Conservation (phyloP, 2,797 vertebrate species). For the Nannoperca australis region DNA sequence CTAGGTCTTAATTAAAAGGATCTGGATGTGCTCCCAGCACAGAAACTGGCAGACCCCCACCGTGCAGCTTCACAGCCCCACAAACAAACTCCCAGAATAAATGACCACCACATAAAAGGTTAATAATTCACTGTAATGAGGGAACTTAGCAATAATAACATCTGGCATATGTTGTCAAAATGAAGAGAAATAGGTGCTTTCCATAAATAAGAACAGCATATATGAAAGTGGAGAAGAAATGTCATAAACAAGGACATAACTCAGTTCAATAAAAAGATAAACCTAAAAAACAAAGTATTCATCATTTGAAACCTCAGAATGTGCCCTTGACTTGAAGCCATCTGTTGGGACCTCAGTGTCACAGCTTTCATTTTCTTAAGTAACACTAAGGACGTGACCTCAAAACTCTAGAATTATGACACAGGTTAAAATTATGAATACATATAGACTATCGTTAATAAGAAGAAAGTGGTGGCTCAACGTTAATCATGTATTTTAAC, state of each 20-base stretch:
- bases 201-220: slow-evolving; percentile 62
- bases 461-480: slow-evolving; percentile 67
- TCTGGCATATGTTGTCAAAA: slow-evolving; percentile 81
- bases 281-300: slow-evolving; percentile 54
- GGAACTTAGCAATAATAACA: slow-evolving; percentile 81
- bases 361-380: slow-evolving; percentile 84
- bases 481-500: slow-evolving; percentile 79
- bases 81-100: slow-evolving; percentile 80
- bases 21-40: slow-evolving; percentile 81
- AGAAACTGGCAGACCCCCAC: slow-evolving; percentile 80
- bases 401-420: slow-evolving; percentile 80
- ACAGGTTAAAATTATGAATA: slow-evolving; percentile 72
- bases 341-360: slow-evolving; percentile 74
- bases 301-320: slow-evolving; percentile 59
- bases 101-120: slow-evolving; percentile 75
- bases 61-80: slow-evolving; percentile 60
- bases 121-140: slow-evolving; percentile 84
- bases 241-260: slow-evolving; percentile 70
- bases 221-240: slow-evolving; percentile 64
- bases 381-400: slow-evolving; percentile 80
- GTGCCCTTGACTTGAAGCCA: slow-evolving; percentile 81
- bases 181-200: slow-evolving; percentile 69
- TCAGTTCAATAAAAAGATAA: slow-evolving; percentile 63
- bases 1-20: slow-evolving; percentile 86
- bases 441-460: slow-evolving; percentile 73